Percentiles rank a stretch among this genome's conserved stretches.
Evolutionary conservation across 2,888 invertebrate species (phyloP).

Genomic region (Chrysolina haemoptera): DNA sequence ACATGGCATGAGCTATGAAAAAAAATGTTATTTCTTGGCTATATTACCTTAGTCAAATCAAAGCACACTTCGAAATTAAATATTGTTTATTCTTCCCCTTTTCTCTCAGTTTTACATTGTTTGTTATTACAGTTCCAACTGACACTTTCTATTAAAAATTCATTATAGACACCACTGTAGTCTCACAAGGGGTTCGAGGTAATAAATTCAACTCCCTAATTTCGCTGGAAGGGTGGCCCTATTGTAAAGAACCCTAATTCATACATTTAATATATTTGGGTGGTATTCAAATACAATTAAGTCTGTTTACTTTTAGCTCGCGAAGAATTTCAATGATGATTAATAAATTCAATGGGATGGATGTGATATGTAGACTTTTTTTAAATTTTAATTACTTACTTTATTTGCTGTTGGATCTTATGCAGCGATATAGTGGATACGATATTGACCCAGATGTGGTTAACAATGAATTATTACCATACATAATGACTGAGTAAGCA

Average conservation of each 20-base stretch:
- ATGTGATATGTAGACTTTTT: conserved; percentile 43
- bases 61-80: no score
- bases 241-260: conserved; percentile 60
- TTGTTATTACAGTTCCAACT: background rate
- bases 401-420: conserved; percentile 9
- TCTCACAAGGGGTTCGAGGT: conserved; percentile 57
- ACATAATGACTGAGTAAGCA: background rate
- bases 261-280: conserved; percentile 59
- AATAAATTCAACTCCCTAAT: conserved; percentile 61
- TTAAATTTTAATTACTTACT: conserved; percentile 35
- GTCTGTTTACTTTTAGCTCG: conserved; percentile 39
- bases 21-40: no score
- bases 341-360: conserved; percentile 36
- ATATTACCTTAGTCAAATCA: no score
- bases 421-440: background rate
- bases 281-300: conserved; percentile 60
- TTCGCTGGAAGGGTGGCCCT: conserved; percentile 54
- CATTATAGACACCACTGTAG: conserved; percentile 27
- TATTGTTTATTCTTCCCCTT: no score
- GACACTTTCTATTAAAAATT: background rate
- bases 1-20: no score
- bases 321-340: conserved; percentile 42
- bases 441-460: background rate
- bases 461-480: background rate
- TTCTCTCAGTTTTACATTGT: no score